Base-by-base conservation (phyloP, 2,797 vertebrate species). In the Acipenser transmontanus region DNA sequence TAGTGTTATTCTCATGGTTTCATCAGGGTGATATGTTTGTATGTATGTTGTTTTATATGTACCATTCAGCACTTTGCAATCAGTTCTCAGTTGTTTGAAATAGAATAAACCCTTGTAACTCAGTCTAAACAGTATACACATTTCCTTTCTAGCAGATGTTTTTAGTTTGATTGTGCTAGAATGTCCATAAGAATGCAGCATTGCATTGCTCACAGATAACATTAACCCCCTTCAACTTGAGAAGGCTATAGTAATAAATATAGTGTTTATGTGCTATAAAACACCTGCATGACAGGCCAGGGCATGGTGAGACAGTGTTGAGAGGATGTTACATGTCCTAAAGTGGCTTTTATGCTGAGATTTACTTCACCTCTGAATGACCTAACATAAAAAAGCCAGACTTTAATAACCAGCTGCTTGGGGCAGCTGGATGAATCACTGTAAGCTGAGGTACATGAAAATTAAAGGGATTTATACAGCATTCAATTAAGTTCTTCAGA, bases 401-500 rank as follows among this genome's bases (percentile, higher is more conserved):
- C 60, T 61, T 12, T 60, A 67, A 47, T 47, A 61, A 61, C 9
- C 60, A 20, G 60, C 60, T 61, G 13, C 60, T 17, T 34, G 6
- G 60, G 11, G 60, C 10, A 7, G 48, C n/a, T 54, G 52, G 52
- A 54, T 54, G 52, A 54, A 54, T 54, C 52, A 54, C 14, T 63
- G 50, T 12, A 62, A 57, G 20, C 50, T 48, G 78, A 79, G 60
- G 80, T 73, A 72, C 64, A 51, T 78, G 77, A 82, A 81, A 81
- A 86, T 85, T 74, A 84, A 72, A 71, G 77, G 80, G 82, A 85
- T 87, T 86, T 85, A 82, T 82, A 81, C 71, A 70, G 73, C 69
- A 71, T 34, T 20, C 1, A 47, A 9, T 17, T 12, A 12, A 61
- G 17, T 61, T 61, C 60, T 34, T 61, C 60, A 61, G 47, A 61